A percentile compares a stretch with the other conserved stretches of the same genome.
Evolutionary conservation across 2,113 vertebrate species (phyloP).

Genomic region (Carollia perspicillata): DNA sequence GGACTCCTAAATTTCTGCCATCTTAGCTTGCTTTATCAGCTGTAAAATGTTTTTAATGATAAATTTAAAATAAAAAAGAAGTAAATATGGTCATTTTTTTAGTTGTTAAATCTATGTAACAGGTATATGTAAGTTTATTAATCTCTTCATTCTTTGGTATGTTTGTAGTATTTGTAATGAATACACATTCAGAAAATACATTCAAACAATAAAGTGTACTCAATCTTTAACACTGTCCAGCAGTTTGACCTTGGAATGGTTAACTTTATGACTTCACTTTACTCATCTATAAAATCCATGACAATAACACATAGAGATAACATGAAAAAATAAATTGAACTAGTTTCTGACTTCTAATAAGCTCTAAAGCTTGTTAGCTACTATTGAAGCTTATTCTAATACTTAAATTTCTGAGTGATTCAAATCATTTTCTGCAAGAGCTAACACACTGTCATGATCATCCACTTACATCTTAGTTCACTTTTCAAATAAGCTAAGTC

Average conservation of each 20-base stretch:
- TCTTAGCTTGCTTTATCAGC: not conserved
- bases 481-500: constrained; percentile 11
- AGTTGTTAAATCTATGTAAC: not conserved
- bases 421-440: not conserved
- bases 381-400: not conserved
- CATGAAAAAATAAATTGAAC: not conserved
- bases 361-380: not conserved
- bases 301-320: not conserved
- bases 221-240: not conserved
- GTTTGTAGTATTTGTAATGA: not conserved
- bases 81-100: not conserved
- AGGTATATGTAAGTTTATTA: not conserved
- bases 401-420: not conserved
- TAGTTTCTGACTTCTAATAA: not conserved
- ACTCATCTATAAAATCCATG: not conserved
- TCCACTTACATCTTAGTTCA: not conserved
- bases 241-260: not conserved
- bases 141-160: not conserved
- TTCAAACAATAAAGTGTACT: not conserved
- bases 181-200: not conserved
- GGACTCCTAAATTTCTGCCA: not conserved
- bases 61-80: not conserved
- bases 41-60: not conserved
- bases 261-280: not conserved
- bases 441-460: not conserved